Evolutionary conservation across 2,113 vertebrate species (phyloP).

Genomic region (Gambusia holbrooki): DNA sequence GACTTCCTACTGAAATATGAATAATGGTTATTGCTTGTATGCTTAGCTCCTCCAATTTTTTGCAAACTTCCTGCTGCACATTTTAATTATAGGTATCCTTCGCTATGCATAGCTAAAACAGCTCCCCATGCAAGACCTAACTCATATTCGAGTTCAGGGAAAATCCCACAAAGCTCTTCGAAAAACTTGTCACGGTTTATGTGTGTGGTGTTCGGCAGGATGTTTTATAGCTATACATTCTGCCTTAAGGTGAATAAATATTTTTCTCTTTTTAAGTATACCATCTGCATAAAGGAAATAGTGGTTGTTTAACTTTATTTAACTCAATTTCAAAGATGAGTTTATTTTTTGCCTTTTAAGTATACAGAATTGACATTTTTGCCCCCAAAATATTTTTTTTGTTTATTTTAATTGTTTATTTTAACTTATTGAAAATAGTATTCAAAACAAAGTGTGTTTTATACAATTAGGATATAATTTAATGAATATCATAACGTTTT

Average conservation of each 20-base stretch:
- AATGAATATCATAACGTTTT: too few relatives aligned
- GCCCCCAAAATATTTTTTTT: neutral
- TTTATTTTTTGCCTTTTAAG: too few relatives aligned
- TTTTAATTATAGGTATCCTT: slow-evolving; percentile 74
- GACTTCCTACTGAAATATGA: slow-evolving; percentile 13
- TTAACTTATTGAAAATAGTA: too few relatives aligned
- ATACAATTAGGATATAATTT: too few relatives aligned
- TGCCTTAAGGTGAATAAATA: neutral
- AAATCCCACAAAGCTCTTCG: slow-evolving; percentile 60
- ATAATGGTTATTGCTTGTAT: slow-evolving; percentile 40
- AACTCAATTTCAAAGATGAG: neutral
- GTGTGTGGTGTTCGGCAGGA: neutral
- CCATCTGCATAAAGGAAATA: neutral
- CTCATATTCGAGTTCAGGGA: slow-evolving; percentile 65
- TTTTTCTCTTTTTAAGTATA: neutral
- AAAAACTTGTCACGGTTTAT: slow-evolving; percentile 30
- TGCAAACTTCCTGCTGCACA: slow-evolving; percentile 64
- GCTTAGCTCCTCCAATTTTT: slow-evolving; percentile 60
- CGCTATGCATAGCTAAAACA: slow-evolving; percentile 38
- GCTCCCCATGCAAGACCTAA: slow-evolving; percentile 58
- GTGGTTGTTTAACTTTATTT: neutral
- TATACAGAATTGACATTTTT: neutral
- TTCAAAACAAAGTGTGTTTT: too few relatives aligned
- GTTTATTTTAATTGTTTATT: too few relatives aligned
- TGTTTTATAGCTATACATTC: neutral